These are phyloP conservation scores for Eupithecia tripunctaria DNA, from an alignment of 2,888 invertebrate genomes.

Conservation along the genomic window DNA sequence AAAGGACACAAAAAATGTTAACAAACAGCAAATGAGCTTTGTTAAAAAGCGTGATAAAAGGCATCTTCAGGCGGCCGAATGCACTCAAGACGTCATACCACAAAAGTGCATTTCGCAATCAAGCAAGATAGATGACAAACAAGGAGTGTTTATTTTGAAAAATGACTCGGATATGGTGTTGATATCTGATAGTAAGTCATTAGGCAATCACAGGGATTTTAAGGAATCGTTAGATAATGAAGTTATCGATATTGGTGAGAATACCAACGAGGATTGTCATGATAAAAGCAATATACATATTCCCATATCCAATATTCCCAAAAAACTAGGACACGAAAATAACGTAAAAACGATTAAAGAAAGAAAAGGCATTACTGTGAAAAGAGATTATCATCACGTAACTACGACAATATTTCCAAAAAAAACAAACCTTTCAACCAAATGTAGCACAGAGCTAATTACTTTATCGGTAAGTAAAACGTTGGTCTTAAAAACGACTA, in stretches of 20 bases:
- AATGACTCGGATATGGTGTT: background rate
- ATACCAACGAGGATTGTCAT: slow-evolving; percentile 5
- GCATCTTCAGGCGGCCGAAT: slow-evolving; percentile 21
- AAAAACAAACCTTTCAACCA: background rate
- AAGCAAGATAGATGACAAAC: background rate
- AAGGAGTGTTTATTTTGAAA: background rate
- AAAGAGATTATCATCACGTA: background rate
- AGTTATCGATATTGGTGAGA: background rate
- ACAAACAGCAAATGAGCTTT: slow-evolving; percentile 13
- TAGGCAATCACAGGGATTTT: background rate
- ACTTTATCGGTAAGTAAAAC: background rate
- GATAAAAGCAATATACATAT: background rate
- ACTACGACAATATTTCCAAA: background rate
- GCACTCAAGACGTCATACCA: slow-evolving; percentile 2
- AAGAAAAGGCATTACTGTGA: background rate
- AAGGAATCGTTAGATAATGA: background rate
- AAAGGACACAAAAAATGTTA: slow-evolving; percentile 17
- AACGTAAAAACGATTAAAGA: background rate
- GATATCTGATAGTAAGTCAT: background rate
- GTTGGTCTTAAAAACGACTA: background rate
- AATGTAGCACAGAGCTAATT: slow-evolving; percentile 13
- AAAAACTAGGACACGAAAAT: background rate
- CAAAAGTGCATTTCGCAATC: background rate
- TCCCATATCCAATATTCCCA: background rate
- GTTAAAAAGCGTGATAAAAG: slow-evolving; percentile 13